Base-by-base conservation (phyloP, 2,113 vertebrate genomes). In the Hemibagrus wyckioides region DNA sequence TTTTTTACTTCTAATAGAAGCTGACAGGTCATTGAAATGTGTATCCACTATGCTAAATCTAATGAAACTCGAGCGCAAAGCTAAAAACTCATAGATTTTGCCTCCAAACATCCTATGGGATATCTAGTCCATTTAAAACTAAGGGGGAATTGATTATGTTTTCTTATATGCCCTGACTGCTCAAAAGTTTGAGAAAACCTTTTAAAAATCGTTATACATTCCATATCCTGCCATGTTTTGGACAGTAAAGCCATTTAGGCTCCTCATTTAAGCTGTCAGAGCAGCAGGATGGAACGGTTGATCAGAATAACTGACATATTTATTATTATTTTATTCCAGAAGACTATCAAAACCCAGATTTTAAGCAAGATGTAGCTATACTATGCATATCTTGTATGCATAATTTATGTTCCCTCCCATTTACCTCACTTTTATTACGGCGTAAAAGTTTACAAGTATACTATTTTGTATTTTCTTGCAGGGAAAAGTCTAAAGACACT, bases 401-500 rank as follows among this genome's bases (percentile, higher is more conserved):
- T 50, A 48, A 50, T 81, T 30, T 73, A 59, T 79, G 23, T 65
- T 48, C 7, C 21, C 0, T 52, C 17, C 25, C 33, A 41, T 41
- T 71, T 80, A n/a, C 10, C 28, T 41, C 63, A 61, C 8, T 39
- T 39, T 25, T 80, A 10, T 30, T 15, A 50, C 3, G 7, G 14
- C 2, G 1, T 77, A 4, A 79, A n/a, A 73, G 63, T n/a, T 63
- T 50, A 73, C 63, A 76, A 52, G 2, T 63, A 13, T 50, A 25
- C 17, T 79, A 9, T 67, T 82, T 21, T 89, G 44, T 63, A 28
- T 90, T 69, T 48, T 85, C 28, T 91, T 89, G 21, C 94, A 99
- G 98, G 98, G 91, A 99, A 99, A 96, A 99, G 98, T 95, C 96
- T 99, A 94, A 99, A 99, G 97, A 99, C 98, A 92, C 98, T 99